Evolutionary conservation across 1,140 invertebrate genomes (phyloP).

Genomic region (Nasonia giraulti): DNA sequence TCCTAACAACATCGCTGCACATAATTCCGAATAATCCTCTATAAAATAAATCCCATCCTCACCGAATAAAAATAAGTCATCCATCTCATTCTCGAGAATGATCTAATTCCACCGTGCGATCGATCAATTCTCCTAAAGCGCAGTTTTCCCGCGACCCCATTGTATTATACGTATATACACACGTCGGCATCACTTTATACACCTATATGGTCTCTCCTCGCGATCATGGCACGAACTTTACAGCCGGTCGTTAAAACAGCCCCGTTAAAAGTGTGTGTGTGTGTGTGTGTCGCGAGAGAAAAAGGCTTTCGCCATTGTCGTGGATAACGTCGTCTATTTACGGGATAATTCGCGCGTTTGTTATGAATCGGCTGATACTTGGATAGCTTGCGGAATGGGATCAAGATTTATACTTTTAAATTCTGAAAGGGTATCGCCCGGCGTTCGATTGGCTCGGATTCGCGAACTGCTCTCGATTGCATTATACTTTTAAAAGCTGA

Average conservation of each 20-base stretch:
- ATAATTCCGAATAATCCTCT: too few species aligned
- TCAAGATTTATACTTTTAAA: constrained; percentile 5
- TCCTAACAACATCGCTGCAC: too few species aligned
- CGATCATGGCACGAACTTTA: background rate
- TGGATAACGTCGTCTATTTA: background rate
- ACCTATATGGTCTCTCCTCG: background rate
- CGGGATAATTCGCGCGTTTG: background rate
- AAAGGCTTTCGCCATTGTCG: background rate
- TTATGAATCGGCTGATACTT: background rate
- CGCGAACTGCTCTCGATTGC: background rate
- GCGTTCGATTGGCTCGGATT: background rate
- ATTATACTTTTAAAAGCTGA: constrained; percentile 26
- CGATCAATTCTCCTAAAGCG: background rate
- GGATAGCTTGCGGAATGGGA: background rate
- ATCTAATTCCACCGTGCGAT: too few species aligned
- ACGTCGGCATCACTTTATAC: background rate
- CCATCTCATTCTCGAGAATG: too few species aligned
- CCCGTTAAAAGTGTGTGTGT: background rate
- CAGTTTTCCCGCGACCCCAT: background rate
- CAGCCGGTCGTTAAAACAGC: background rate
- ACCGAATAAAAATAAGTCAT: too few species aligned
- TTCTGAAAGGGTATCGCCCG: background rate
- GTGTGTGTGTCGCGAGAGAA: too few species aligned
- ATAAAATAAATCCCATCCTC: too few species aligned
- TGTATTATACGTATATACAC: background rate